phyloP scores from a whole-genome alignment of 2,113 vertebrate genomes.

The Poecile atricapillus region DNA sequence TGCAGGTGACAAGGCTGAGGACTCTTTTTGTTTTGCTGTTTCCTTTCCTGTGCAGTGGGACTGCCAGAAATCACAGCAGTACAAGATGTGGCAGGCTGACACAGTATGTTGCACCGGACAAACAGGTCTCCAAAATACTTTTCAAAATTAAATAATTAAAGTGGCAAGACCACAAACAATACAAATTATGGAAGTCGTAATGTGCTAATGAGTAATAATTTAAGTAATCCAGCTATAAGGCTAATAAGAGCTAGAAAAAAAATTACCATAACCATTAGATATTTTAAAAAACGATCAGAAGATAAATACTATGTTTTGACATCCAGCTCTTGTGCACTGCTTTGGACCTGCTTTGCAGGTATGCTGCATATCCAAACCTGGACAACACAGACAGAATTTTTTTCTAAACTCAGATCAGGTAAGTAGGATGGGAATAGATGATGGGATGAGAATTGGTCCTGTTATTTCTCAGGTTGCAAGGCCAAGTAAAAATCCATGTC shows the following conservation, averaged over 20 bases:
- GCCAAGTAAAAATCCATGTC: not conserved
- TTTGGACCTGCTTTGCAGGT: not conserved
- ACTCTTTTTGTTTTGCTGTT: not conserved
- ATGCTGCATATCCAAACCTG: not conserved
- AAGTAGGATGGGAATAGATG: not conserved
- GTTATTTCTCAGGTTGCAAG: not conserved
- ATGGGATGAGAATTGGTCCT: not conserved
- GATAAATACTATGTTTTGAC: not conserved
- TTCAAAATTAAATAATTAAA: slow-evolving; percentile 15
- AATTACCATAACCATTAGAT: not conserved
- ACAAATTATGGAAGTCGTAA: not conserved
- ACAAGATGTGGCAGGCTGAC: not conserved
- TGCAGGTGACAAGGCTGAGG: not conserved
- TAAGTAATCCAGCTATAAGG: not conserved
- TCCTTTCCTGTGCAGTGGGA: not conserved
- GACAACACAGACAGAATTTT: fast-evolving
- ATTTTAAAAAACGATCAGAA: not conserved
- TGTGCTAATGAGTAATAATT: not conserved
- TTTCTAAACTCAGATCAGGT: not conserved
- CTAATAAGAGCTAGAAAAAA: not conserved
- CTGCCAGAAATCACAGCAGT: not conserved
- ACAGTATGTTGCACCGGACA: not conserved
- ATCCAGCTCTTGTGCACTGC: not conserved
- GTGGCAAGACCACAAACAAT: not conserved
- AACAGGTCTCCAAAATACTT: not conserved